These are phyloP conservation scores for Lycaena phlaeas DNA, from an alignment of 2,888 invertebrate genomes.

Conservation along the genomic window DNA sequence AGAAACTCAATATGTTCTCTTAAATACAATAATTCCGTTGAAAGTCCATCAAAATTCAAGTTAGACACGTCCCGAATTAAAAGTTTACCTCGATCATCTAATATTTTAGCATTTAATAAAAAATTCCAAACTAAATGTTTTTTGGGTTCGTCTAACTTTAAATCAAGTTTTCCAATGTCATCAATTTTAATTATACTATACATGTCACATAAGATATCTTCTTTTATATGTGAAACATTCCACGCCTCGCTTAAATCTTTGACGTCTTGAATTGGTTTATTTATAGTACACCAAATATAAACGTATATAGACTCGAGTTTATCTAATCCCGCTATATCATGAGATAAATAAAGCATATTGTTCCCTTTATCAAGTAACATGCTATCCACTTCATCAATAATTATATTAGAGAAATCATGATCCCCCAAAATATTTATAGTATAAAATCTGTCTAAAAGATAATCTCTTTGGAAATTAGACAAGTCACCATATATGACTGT, in stretches of 20 bases:
- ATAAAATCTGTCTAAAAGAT: slow-evolving; percentile 9
- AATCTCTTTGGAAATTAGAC: slow-evolving; percentile 10
- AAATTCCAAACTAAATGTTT: slow-evolving; percentile 1
- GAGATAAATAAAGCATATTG: slow-evolving; percentile 11
- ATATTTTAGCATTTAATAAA: background rate
- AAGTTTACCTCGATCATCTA: background rate
- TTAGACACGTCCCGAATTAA: background rate
- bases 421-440: slow-evolving; percentile 10
- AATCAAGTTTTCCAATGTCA: slow-evolving; percentile 8
- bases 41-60: background rate
- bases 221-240: slow-evolving; percentile 3
- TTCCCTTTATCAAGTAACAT: slow-evolving; percentile 12
- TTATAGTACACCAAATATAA: slow-evolving; percentile 8
- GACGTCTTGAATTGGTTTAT: background rate
- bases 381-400: slow-evolving; percentile 10
- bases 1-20: background rate
- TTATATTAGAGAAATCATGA: slow-evolving; percentile 6
- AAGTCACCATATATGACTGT: slow-evolving; percentile 8
- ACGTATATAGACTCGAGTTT: slow-evolving; percentile 10
- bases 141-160: background rate
- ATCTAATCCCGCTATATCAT: slow-evolving; percentile 10
- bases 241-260: background rate
- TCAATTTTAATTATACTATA: background rate
- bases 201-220: background rate
- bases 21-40: slow-evolving; percentile 1